Evolutionary conservation across 2,888 invertebrate species (phyloP).

Genomic region (Mallateleia sp.): DNA sequence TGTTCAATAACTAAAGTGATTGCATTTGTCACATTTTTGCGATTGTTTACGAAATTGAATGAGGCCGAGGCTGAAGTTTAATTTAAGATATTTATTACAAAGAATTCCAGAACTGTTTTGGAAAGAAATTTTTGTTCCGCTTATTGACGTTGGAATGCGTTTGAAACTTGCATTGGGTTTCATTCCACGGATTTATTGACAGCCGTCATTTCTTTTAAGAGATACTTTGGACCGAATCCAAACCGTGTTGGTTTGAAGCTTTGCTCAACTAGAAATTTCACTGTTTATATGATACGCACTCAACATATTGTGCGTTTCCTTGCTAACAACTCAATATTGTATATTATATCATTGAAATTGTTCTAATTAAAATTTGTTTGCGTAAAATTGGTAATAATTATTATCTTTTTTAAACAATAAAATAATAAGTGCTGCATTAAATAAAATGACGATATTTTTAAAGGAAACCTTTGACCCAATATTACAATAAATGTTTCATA

Average conservation of each 20-base stretch:
- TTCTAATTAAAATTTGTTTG: too few species aligned
- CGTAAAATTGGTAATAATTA: too few species aligned
- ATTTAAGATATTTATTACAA: not conserved
- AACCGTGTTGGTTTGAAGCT: conserved; percentile 15
- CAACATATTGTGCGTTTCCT: not conserved
- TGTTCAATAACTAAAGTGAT: conserved; percentile 13
- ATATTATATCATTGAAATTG: too few species aligned
- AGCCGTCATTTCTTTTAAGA: conserved; percentile 34
- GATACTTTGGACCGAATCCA: conserved; percentile 49
- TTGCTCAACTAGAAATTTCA: not conserved
- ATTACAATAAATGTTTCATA: too few species aligned
- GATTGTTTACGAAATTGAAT: not conserved
- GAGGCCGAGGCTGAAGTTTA: not conserved
- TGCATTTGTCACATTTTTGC: conserved; percentile 30
- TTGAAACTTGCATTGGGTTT: conserved; percentile 7
- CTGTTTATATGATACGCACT: not conserved
- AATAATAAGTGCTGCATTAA: too few species aligned
- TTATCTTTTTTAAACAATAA: too few species aligned
- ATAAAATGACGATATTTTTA: too few species aligned
- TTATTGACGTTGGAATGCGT: not conserved
- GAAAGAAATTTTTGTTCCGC: conserved; percentile 12
- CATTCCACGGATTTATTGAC: conserved; percentile 17
- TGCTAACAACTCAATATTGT: not conserved
- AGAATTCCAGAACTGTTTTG: not conserved
- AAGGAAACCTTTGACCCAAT: too few species aligned